Evolutionary conservation across 2,113 vertebrate genomes (phyloP).

Genomic region (Eira barbara): DNA sequence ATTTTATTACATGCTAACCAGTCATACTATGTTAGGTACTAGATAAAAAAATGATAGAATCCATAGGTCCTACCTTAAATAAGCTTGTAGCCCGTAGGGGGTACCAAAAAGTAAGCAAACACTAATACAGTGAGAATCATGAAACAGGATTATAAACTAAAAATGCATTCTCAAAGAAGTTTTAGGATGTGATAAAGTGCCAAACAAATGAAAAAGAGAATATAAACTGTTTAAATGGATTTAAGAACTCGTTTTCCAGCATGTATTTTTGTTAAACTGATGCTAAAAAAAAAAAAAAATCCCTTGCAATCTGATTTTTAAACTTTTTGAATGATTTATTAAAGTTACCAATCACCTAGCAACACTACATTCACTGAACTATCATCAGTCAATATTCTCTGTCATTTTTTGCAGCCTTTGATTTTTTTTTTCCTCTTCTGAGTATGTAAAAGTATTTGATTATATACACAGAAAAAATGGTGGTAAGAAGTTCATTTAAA

Average conservation of each 20-base stretch:
- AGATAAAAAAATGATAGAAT: neutral
- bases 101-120: neutral
- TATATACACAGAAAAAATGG: neutral
- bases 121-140: neutral
- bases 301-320: neutral
- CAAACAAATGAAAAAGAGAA: neutral
- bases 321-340: neutral
- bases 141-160: neutral
- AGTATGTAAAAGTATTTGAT: neutral
- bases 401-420: neutral
- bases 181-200: slow-evolving; percentile 8
- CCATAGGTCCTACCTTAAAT: neutral
- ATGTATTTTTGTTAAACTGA: neutral
- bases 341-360: neutral
- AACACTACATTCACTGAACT: neutral
- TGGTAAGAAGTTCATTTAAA: slow-evolving; percentile 15
- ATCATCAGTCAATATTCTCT: neutral
- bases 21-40: neutral
- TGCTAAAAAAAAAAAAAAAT: neutral
- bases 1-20: neutral
- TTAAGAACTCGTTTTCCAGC: neutral
- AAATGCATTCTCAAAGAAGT: slow-evolving; percentile 10
- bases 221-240: neutral
- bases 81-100: neutral
- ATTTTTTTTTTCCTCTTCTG: neutral